Evolutionary conservation across 2,797 vertebrate genomes (phyloP).

Genomic region (Coregonus suidteri): DNA sequence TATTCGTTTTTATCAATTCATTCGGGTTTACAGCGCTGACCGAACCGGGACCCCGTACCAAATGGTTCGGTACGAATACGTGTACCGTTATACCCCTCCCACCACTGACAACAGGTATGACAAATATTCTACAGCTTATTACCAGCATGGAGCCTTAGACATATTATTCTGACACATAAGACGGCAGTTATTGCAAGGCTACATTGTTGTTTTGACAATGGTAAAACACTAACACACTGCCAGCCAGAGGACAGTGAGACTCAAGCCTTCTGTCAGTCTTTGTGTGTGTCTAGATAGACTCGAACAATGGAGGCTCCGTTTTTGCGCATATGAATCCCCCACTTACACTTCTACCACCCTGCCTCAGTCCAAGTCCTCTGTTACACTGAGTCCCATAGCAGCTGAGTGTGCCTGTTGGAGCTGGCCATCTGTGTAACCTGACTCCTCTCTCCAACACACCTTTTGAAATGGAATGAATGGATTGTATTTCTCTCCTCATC

Average conservation of each 20-base stretch:
- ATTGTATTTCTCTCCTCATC: neutral
- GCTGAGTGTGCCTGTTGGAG: too few species aligned
- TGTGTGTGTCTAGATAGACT: slow-evolving; percentile 1
- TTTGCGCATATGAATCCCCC: neutral
- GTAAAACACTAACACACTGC: neutral
- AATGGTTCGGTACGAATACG: too few species aligned
- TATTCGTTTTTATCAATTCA: too few species aligned
- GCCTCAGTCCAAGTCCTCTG: too few species aligned
- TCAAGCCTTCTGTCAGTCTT: neutral
- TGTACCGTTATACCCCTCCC: too few species aligned
- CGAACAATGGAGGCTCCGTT: slow-evolving; percentile 19
- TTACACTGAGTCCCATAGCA: too few species aligned
- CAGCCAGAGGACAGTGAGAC: slow-evolving; percentile 12
- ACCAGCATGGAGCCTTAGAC: neutral
- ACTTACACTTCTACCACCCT: too few species aligned
- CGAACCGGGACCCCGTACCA: too few species aligned
- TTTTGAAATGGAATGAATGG: neutral
- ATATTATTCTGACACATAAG: neutral
- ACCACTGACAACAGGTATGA: neutral
- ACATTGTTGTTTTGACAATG: neutral
- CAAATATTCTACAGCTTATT: neutral
- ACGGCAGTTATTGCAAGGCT: neutral
- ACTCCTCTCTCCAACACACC: slow-evolving; percentile 23
- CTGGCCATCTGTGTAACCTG: slow-evolving; percentile 30
- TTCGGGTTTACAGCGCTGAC: too few species aligned